A percentile compares a stretch with the other conserved stretches of the same genome.
phyloP scores from a whole-genome alignment of 2,888 invertebrate genomes.

The Harpalus rubripes region DNA sequence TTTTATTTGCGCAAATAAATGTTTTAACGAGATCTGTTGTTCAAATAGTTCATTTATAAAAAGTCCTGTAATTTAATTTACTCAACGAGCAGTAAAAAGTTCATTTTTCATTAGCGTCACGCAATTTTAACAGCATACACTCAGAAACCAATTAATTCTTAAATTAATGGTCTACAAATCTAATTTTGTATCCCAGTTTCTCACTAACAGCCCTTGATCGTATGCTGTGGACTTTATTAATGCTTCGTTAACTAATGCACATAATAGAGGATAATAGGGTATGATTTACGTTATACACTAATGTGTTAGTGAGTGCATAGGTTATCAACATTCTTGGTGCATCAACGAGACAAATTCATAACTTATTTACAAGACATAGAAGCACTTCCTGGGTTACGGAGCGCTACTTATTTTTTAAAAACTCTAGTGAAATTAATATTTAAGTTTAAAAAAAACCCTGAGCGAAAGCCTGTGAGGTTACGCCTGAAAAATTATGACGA shows the following conservation, averaged over 20 bases:
- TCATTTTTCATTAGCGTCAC: conserved; percentile 5
- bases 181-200: conserved; percentile 8
- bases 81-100: conserved; percentile 14
- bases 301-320: conserved; percentile 19
- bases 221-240: conserved; percentile 1
- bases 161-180: conserved; percentile 44
- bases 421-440: no score
- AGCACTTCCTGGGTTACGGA: neutral
- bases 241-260: conserved; percentile 26
- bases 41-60: conserved; percentile 23
- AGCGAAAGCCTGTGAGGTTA: no score
- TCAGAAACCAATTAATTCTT: conserved; percentile 20
- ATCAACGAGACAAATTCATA: conserved; percentile 23
- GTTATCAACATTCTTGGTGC: conserved; percentile 9
- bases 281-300: conserved; percentile 6
- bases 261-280: conserved; percentile 14
- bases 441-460: no score
- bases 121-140: conserved; percentile 37
- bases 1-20: neutral
- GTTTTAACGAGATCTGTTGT: neutral
- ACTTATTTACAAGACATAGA: conserved; percentile 13
- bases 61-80: conserved; percentile 10
- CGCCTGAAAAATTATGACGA: no score
- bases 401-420: no score
- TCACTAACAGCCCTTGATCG: neutral